These are phyloP conservation scores for Melanotaenia pygmaea DNA, from an alignment of 2,797 vertebrate species.

Conservation along the genomic window DNA sequence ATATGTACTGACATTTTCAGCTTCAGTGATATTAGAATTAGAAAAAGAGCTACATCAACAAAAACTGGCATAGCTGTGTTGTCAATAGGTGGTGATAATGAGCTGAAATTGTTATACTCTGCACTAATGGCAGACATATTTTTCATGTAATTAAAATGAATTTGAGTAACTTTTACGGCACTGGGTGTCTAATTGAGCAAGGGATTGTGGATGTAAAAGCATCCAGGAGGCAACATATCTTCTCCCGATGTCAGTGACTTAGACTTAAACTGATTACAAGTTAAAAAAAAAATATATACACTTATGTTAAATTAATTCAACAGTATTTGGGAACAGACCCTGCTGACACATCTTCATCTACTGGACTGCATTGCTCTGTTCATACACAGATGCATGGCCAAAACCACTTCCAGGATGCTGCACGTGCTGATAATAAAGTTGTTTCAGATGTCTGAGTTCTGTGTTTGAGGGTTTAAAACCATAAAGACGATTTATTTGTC, in stretches of 20 bases:
- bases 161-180: conserved; percentile 35
- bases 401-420: conserved; percentile 35
- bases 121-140: conserved; percentile 41
- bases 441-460: conserved; percentile 45
- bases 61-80: not conserved
- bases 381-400: conserved; percentile 36
- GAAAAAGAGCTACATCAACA: conserved; percentile 32
- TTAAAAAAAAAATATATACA: conserved; percentile 13
- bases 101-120: conserved; percentile 32
- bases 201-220: conserved; percentile 18
- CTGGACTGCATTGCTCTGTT: not conserved
- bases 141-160: conserved; percentile 48
- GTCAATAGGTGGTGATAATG: conserved; percentile 37
- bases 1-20: conserved; percentile 2
- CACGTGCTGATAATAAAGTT: conserved; percentile 50
- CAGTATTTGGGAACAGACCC: not conserved
- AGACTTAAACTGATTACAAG: conserved; percentile 21
- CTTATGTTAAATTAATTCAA: conserved; percentile 32
- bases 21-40: conserved; percentile 22
- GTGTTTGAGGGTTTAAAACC: conserved; percentile 48
- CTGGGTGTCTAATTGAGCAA: conserved; percentile 40
- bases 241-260: conserved; percentile 23
- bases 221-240: conserved; percentile 27
- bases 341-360: not conserved
- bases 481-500: conserved; percentile 63